Base-by-base conservation (phyloP, 2,797 vertebrate genomes). In the Diglossa cyanea region DNA sequence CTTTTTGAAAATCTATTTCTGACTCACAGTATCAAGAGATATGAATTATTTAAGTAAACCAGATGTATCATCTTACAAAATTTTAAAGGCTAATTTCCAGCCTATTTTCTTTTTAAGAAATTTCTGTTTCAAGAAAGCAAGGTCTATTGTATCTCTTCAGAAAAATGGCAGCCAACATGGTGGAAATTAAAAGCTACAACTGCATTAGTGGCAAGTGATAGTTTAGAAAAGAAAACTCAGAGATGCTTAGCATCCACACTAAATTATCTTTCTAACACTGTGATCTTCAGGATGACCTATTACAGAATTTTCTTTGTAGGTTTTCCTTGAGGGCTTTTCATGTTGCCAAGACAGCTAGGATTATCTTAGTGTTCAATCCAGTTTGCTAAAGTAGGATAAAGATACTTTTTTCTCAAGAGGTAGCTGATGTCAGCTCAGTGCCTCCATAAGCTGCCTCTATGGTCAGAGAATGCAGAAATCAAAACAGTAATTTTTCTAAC, bases 111-210 rank as follows among this genome's bases (percentile, higher is more conserved):
- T 77, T 60, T 13, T 4, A 71, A 70, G 11, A 39, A 63, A n/a
- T n/a, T 45, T 78, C 17, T 48, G 2, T 72, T 71, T 71, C 33
- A 68, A 72, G 70, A 39, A 53, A 75, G 16, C 77, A 68, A 33
- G 1, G 1, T 6, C 7, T 28, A 20, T 16, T 48, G 0, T 24
- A 35, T 7, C 0, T 0, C 24, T 54, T 31, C 37, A 54, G 17
- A 39, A 75, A 65, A 75, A 42, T 10, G 10, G 7, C 11, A 85
- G 10, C 9, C 13, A 51, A 31, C 18, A 35, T 1, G 0, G 4
- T 26, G 6, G 14, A 75, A 73, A 8, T 37, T 54, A 42, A 71
- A 82, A 85, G 7, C 13, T 50, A 19, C 31, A 45, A 54, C 9
- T 54, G 9, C 8, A 1, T 39, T 23, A 39, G 4, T 21, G 11